phyloP scores from a whole-genome alignment of 2,113 vertebrate species.

The Ivindomyrus marchei region DNA sequence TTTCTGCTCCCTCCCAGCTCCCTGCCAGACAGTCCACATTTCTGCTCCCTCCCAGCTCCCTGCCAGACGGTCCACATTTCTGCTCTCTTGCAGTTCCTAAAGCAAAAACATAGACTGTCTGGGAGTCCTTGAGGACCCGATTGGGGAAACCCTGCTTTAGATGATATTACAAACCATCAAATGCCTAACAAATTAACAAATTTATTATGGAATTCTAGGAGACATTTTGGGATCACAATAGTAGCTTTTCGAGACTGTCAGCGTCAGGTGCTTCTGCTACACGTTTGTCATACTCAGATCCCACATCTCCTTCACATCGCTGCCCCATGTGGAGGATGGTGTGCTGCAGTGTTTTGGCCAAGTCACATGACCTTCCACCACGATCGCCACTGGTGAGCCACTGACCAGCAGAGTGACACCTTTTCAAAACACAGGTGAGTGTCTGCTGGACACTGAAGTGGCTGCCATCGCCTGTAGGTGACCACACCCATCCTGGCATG shows the following conservation, averaged over 20 bases:
- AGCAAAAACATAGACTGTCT: no score
- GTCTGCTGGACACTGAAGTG: background rate
- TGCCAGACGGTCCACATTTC: background rate
- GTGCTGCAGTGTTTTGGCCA: background rate
- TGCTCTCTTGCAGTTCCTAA: no score
- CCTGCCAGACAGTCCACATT: background rate
- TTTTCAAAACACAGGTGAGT: background rate
- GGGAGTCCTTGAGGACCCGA: background rate
- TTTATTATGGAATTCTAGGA: background rate
- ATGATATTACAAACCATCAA: background rate
- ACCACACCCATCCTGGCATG: background rate
- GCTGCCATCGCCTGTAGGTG: background rate
- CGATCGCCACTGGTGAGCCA: background rate
- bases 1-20: background rate
- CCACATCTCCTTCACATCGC: background rate
- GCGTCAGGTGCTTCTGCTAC: no score
- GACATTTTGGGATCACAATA: background rate
- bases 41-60: background rate
- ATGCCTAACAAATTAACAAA: background rate
- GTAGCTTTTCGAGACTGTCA: background rate
- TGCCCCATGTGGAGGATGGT: background rate
- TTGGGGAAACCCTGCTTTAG: background rate
- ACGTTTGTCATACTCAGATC: background rate
- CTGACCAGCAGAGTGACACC: background rate
- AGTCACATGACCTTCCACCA: background rate